Evolutionary conservation across 2,113 vertebrate species (phyloP).

Genomic region (Reinhardtius hippoglossoides): DNA sequence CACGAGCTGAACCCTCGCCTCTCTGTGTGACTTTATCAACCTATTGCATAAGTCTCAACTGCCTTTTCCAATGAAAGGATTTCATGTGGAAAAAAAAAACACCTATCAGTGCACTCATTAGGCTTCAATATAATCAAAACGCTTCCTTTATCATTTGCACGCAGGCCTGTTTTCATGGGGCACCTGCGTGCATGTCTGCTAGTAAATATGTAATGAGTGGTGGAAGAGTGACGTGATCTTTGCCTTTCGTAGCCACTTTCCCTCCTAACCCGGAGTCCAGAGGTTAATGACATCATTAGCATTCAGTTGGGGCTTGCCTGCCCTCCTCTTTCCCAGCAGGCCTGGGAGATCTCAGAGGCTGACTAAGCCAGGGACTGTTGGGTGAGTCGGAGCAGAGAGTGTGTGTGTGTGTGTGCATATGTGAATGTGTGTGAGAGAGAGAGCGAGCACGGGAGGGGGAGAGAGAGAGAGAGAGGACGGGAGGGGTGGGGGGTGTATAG

Average conservation of each 20-base stretch:
- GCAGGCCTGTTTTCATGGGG: slow-evolving; percentile 29
- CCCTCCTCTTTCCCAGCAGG: slow-evolving; percentile 73
- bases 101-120: slow-evolving; percentile 37
- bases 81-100: not conserved
- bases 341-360: slow-evolving; percentile 60
- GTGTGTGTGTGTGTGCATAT: slow-evolving; percentile 17
- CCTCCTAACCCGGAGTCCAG: slow-evolving; percentile 65
- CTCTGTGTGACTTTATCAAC: not conserved
- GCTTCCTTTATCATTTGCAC: slow-evolving; percentile 38
- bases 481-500: not conserved
- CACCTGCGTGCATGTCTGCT: slow-evolving; percentile 58
- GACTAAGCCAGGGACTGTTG: slow-evolving; percentile 72
- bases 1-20: not conserved
- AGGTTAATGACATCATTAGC: slow-evolving; percentile 84
- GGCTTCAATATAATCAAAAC: slow-evolving; percentile 28
- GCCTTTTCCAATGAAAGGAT: slow-evolving; percentile 2
- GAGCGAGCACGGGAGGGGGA: not conserved
- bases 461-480: not conserved
- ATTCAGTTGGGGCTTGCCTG: slow-evolving; percentile 77
- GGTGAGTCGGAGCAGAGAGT: slow-evolving; percentile 43
- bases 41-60: not conserved
- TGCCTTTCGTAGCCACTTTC: slow-evolving; percentile 70
- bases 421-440: not conserved
- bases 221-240: slow-evolving; percentile 77
- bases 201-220: slow-evolving; percentile 65